Evolutionary conservation across 2,888 invertebrate species (phyloP), one percentile per base, ranked within the genome.

Genomic region (Seira sanloemensis): DNA sequence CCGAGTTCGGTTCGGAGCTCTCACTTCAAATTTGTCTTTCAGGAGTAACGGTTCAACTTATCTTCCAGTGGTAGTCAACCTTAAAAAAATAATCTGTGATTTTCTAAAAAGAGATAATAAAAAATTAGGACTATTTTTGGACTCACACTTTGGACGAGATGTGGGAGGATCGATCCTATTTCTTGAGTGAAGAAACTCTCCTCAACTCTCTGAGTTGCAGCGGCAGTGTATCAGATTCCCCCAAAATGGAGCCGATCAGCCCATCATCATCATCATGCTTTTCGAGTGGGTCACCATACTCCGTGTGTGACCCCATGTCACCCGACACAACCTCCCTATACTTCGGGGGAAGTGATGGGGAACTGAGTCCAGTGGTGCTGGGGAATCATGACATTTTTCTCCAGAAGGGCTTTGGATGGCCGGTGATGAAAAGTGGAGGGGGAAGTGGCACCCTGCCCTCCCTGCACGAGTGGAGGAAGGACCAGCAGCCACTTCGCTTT

Each of bases 11-110:
- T 67, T 73, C 73, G 25, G 67, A 72, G 65, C 21, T 66, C 54
- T 79, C 79, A 79, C 37, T 79, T 37, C 21, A 21, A 66, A 79
- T n/a, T 62, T 46, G 67, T 65, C 79, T 73, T 46, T 71, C 19
- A 65, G 18, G 23, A 25, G 4, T 37, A 37, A 12, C 5, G 37
- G 4, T 12, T 37, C 37, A 37, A 37, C 12, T 37, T 37, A 12
- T 37, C 12, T 37, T 37, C n/a, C n/a, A n/a, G n/a, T n/a, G n/a
- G n/a, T n/a, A n/a, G n/a, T n/a, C n/a, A n/a, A n/a, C n/a, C n/a
- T n/a, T n/a, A n/a, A n/a, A n/a, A n/a, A n/a, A n/a, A n/a, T n/a
- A n/a, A n/a, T n/a, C n/a, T n/a, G n/a, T n/a, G n/a, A n/a, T n/a
- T n/a, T n/a, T n/a, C n/a, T n/a, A n/a, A n/a, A n/a, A n/a, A n/a